phyloP scores from a whole-genome alignment of 2,113 vertebrate genomes.

The Catagonus wagneri region DNA sequence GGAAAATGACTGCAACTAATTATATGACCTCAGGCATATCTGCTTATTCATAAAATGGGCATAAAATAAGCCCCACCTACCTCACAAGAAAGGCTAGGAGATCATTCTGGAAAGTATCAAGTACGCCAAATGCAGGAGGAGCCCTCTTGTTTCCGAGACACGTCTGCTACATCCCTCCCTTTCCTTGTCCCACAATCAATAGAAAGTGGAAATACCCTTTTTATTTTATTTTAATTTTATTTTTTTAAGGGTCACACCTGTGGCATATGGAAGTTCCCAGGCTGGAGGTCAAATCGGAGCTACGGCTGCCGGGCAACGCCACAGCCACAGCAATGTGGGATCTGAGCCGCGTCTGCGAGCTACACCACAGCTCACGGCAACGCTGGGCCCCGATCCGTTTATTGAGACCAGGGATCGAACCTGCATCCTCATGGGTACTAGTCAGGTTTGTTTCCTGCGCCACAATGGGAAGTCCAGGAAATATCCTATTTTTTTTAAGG shows the following conservation, averaged over 20 bases:
- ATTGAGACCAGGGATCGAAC: too few species aligned
- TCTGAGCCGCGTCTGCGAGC: too few species aligned
- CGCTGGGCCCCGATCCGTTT: too few species aligned
- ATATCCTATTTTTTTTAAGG: not conserved
- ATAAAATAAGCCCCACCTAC: not conserved
- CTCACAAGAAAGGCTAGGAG: not conserved
- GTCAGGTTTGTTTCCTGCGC: too few species aligned
- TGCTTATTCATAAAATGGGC: not conserved
- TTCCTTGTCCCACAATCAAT: not conserved
- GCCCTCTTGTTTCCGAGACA: not conserved
- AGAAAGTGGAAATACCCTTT: not conserved
- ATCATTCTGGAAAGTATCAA: not conserved
- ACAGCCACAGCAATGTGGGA: too few species aligned
- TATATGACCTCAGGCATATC: not conserved
- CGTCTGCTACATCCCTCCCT: not conserved
- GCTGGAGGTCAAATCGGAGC: too few species aligned
- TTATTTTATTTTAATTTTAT: not conserved
- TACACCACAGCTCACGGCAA: too few species aligned
- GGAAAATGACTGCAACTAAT: not conserved
- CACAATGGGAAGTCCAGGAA: too few species aligned
- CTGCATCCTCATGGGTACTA: too few species aligned
- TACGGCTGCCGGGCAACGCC: too few species aligned
- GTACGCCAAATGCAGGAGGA: not conserved
- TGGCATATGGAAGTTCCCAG: too few species aligned
- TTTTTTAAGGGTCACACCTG: too few species aligned